phyloP scores from a whole-genome alignment of 1,140 invertebrate genomes.

The Eriocheir sinensis region DNA sequence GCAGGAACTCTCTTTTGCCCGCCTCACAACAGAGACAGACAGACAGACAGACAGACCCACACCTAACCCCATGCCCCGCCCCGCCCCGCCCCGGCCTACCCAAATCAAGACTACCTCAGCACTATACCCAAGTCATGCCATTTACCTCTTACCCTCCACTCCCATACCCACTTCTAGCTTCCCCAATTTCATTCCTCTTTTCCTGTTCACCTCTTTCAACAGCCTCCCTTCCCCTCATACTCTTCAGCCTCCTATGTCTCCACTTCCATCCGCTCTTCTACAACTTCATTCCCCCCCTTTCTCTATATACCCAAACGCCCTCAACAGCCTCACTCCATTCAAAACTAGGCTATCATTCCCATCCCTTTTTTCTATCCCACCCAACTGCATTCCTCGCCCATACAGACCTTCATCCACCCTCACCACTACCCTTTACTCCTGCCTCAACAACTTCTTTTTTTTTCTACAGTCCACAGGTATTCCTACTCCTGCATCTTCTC shows the following conservation, averaged over 20 bases:
- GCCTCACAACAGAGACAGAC: not conserved
- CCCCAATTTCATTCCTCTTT: not conserved
- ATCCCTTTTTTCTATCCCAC: too few species aligned
- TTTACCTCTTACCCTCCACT: not conserved
- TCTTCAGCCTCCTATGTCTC: not conserved
- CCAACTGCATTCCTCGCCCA: too few species aligned
- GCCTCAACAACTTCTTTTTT: too few species aligned
- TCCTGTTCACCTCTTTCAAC: too few species aligned
- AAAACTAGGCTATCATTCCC: too few species aligned
- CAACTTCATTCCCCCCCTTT: too few species aligned
- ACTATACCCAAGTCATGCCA: not conserved
- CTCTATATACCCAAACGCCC: too few species aligned
- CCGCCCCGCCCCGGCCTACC: not conserved
- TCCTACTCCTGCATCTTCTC: too few species aligned
- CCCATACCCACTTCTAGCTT: not conserved
- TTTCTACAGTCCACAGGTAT: too few species aligned
- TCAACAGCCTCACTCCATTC: too few species aligned
- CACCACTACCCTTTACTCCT: not conserved
- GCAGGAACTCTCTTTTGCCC: slow-evolving; percentile 38
- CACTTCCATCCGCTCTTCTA: not conserved
- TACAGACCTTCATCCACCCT: too few species aligned
- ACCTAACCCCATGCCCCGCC: not conserved
- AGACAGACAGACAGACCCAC: not conserved
- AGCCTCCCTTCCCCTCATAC: not conserved
- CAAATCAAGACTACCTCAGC: not conserved